phyloP scores from a whole-genome alignment of 1,140 invertebrate genomes.

The Caenorhabditis elegans region WBcel235 BX284604.4:12716001-12716500 shows the following conservation, averaged over 20 bases:
- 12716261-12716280: slow-evolving; percentile 16
- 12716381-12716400: background rate
- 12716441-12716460: too few species aligned
- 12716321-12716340: background rate
- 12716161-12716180: background rate
- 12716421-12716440: too few species aligned
- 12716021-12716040: too few species aligned
- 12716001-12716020: too few species aligned
- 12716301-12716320: too few species aligned
- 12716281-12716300: background rate
- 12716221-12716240: background rate
- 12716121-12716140: background rate
- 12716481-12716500: too few species aligned
- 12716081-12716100: background rate
- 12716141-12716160: background rate
- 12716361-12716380: too few species aligned
- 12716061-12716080: slow-evolving; percentile 16
- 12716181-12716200: background rate
- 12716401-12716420: too few species aligned
- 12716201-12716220: background rate
- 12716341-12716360: background rate
- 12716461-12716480: too few species aligned
- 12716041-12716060: too few species aligned
- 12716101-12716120: background rate
- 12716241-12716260: background rate